These are phyloP conservation scores for Iphiclides podalirius DNA, from an alignment of 2,888 invertebrate genomes.

Conservation along the genomic window DNA sequence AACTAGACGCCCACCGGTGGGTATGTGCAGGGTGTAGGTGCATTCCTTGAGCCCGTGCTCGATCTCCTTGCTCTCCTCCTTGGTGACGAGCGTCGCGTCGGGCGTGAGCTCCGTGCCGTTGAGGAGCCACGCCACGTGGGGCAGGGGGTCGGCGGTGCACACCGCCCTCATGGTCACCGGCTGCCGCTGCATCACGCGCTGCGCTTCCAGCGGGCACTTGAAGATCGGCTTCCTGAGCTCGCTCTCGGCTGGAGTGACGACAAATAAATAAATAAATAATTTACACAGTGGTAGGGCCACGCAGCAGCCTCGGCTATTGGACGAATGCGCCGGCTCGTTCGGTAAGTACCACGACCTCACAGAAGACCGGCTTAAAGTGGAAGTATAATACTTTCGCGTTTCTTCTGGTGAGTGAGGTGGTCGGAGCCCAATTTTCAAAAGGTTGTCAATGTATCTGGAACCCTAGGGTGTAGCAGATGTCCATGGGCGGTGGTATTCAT, in stretches of 20 bases:
- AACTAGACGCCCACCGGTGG: constrained; percentile 82
- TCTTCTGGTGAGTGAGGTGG: too few relatives aligned
- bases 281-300: too few relatives aligned
- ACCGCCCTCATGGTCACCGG: constrained; percentile 84
- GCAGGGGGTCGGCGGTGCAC: constrained; percentile 93
- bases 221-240: constrained; percentile 90
- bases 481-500: too few relatives aligned
- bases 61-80: constrained; percentile 83
- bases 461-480: too few relatives aligned
- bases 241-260: constrained; percentile 81
- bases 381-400: too few relatives aligned
- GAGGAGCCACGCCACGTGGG: constrained; percentile 91
- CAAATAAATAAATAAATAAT: not conserved
- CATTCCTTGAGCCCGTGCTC: constrained; percentile 90
- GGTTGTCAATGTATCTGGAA: too few relatives aligned
- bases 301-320: too few relatives aligned
- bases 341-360: too few relatives aligned
- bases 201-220: constrained; percentile 83
- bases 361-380: too few relatives aligned
- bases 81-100: constrained; percentile 83
- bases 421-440: too few relatives aligned
- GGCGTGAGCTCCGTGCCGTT: constrained; percentile 85
- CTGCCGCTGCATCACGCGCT: constrained; percentile 85
- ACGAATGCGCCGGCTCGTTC: too few relatives aligned
- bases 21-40: constrained; percentile 88